Conservation (phyloP, 1,140 invertebrate species). For the Atopsyche davidsoni region DNA sequence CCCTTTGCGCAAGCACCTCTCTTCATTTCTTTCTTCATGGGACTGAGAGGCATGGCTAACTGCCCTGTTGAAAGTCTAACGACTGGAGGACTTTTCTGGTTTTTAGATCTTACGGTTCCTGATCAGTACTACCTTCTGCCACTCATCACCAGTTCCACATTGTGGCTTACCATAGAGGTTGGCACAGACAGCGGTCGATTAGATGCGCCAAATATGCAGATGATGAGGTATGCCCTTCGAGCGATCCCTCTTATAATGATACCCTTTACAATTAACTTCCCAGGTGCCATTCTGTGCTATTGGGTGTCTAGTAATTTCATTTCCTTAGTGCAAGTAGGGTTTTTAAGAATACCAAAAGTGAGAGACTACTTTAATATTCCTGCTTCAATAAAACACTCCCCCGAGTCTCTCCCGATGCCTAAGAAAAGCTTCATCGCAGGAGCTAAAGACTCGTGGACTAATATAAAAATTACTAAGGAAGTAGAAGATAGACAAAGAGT, state of each 20-base stretch:
- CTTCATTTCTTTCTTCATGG: constrained; percentile 88
- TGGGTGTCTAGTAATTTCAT: constrained; percentile 88
- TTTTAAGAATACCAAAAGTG: constrained; percentile 72
- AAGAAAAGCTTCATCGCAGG: constrained; percentile 73
- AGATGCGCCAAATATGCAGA: constrained; percentile 54
- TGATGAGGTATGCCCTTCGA: constrained; percentile 68
- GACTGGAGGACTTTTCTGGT: constrained; percentile 88
- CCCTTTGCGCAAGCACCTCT: constrained; percentile 80
- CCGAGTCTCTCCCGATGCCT: constrained; percentile 54
- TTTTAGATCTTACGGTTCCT: constrained; percentile 80
- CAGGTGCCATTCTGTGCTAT: constrained; percentile 83
- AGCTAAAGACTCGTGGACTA: constrained; percentile 78
- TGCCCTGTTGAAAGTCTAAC: constrained; percentile 82
- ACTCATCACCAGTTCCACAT: constrained; percentile 71
- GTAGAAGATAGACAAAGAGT: constrained; percentile 68
- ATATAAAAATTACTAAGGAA: constrained; percentile 73
- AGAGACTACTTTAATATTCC: constrained; percentile 77
- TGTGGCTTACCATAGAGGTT: constrained; percentile 76
- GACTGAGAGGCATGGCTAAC: constrained; percentile 76
- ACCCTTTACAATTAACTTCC: constrained; percentile 82
- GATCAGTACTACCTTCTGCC: constrained; percentile 91
- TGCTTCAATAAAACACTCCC: constrained; percentile 50
- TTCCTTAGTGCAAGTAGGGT: constrained; percentile 73
- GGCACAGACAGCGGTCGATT: constrained; percentile 71
- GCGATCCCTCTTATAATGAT: constrained; percentile 76